Base-by-base conservation (phyloP, 2,113 vertebrate genomes). In the Lagopus muta region DNA sequence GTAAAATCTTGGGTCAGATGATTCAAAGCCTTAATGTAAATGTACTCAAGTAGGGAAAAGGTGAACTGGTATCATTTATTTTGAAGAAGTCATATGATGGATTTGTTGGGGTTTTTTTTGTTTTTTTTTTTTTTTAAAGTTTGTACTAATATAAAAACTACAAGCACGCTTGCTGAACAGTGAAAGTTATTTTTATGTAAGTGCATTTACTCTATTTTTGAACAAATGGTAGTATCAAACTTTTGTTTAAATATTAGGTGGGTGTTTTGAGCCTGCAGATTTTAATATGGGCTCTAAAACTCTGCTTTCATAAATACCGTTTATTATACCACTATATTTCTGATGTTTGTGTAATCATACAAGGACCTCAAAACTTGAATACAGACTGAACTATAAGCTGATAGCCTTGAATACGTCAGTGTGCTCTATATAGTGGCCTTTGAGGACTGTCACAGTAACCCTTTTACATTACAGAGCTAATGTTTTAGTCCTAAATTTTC, bases 21-120 rank as follows among this genome's bases (percentile, higher is more conserved):
- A 98, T 97, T 97, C 96, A 97, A 98, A 98, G 98, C 98, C 98
- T 98, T 98, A 98, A 98, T 95, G 95, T 97, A 97, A 97, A 97
- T 97, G 95, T 97, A 96, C 97, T 97, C 90, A 34, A 94, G 89
- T 67, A 93, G 96, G 96, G 94, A 95, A 95, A 90, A 86, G 92
- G 92, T 96, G 93, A 95, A 93, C 62, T 45, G 64, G 88, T 87
- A 88, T 94, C 32, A 47, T 87, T 96, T 97, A 87, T 90, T 95
- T 96, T 94, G 72, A 62, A 77, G 57, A 81, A 89, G 91, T 92
- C 86, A 82, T 45, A 85, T 9, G 66, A 71, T 86, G 89, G 93
- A 52, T 38, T 78, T 28, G 10, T n/a, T 58, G 60, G 21, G 36
- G 36, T 5, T 64, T 40, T 67, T 52, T 83, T 52, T 84, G 32